These are phyloP conservation scores for Epinephelus fuscoguttatus DNA, from an alignment of 2,113 vertebrate species.

Conservation along the genomic window DNA sequence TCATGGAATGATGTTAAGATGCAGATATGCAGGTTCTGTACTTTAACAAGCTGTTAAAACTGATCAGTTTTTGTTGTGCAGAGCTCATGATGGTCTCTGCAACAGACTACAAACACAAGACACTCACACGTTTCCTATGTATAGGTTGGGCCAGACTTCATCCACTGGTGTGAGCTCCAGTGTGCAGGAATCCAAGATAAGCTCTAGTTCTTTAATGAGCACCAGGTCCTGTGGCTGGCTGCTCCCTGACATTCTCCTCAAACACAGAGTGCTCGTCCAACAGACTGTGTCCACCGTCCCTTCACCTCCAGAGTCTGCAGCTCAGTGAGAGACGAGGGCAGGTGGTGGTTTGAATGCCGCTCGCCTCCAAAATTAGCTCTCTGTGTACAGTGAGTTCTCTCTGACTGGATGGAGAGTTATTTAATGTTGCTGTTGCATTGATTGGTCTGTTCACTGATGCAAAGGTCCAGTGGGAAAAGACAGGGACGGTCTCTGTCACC, in stretches of 20 bases:
- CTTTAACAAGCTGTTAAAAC: neutral
- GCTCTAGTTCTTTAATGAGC: slow-evolving; percentile 75
- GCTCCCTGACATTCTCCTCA: slow-evolving; percentile 73
- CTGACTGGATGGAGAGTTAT: slow-evolving; percentile 52
- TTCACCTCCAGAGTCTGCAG: slow-evolving; percentile 35
- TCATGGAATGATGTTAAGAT: neutral
- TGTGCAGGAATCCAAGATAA: slow-evolving; percentile 84
- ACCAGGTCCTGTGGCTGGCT: slow-evolving; percentile 62
- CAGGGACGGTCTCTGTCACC: slow-evolving; percentile 19
- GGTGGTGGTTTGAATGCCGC: slow-evolving; percentile 63
- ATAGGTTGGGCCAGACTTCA: slow-evolving; percentile 87
- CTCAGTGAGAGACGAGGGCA: slow-evolving; percentile 71
- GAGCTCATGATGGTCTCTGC: neutral
- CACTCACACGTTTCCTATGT: slow-evolving; percentile 87
- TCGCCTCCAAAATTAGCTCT: slow-evolving; percentile 73
- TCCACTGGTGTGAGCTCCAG: slow-evolving; percentile 83
- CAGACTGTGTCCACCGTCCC: slow-evolving; percentile 20
- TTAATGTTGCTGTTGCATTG: slow-evolving; percentile 62
- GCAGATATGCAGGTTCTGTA: neutral
- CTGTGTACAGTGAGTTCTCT: slow-evolving; percentile 48
- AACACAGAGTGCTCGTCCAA: slow-evolving; percentile 30
- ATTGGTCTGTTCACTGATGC: slow-evolving; percentile 48
- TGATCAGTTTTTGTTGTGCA: neutral
- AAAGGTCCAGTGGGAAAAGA: neutral
- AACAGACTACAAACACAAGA: slow-evolving; percentile 1